Base-by-base conservation (phyloP, 1,140 invertebrate genomes). In the Brachionus angularis region DNA sequence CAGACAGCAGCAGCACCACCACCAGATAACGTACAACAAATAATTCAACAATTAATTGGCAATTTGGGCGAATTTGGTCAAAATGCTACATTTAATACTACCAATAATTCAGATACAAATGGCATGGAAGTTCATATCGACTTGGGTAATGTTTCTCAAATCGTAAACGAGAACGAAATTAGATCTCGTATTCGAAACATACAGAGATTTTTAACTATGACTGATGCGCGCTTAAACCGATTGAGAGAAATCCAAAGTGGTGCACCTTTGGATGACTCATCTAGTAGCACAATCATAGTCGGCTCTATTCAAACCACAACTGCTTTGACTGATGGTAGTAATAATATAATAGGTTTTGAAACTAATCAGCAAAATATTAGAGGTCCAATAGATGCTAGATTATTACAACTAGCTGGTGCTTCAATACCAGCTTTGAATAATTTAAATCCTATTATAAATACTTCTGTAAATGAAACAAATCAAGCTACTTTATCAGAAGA, bases 61-160 rank as follows among this genome's bases (percentile, higher is more conserved):
- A 76, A 75, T 27, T 75, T 81, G 74, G 79, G 79, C 25, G 80
- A 79, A 52, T 70, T 79, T 46, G 79, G 80, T 72, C 75, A 78
- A 73, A 80, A 80, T 76, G 79, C 80, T 5, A 74, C 77, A 46
- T 80, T 81, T 10, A 79, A 78, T 39, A 67, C 62, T 10, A 67
- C 62, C 1, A 67, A n/a, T 16, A 33, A 29, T 14, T 29, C 39
- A 10, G 80, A 80, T 74, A 80, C 80, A 5, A 79, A 78, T 27
- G 77, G 79, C 14, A 75, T 82, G 23, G 80, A 83, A 77, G 79
- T 82, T 47, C 81, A 80, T 49, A 83, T 83, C 42, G 80, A 83
- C 73, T 73, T 83, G 5, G 79, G 79, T 12, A 77, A 80, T 46
- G 67, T 77, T 4, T 73, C 74, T 5, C 36, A 74, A 27, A 74